Percentiles rank a stretch among this genome's conserved stretches.
These are phyloP conservation scores for Folsomia manolachei DNA, from an alignment of 2,888 invertebrate genomes.

Conservation along the genomic window DNA sequence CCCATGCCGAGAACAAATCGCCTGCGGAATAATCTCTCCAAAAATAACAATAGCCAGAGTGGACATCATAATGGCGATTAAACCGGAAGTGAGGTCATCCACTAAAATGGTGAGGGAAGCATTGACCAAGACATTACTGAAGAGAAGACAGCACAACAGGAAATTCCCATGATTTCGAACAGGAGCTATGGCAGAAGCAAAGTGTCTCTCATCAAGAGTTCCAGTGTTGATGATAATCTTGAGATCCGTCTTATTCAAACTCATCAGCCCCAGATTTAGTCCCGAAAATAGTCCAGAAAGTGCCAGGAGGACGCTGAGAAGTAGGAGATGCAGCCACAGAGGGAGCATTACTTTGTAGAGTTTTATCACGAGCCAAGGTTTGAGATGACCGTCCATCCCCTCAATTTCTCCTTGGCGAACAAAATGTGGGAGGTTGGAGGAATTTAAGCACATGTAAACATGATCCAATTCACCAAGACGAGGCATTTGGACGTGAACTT, in stretches of 20 bases:
- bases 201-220: slow-evolving; percentile 73
- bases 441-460: slow-evolving; percentile 33
- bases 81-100: slow-evolving; percentile 88
- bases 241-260: slow-evolving; percentile 89
- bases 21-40: slow-evolving; percentile 88
- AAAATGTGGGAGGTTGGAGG: not conserved
- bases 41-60: slow-evolving; percentile 82
- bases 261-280: slow-evolving; percentile 94
- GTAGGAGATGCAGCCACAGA: slow-evolving; percentile 69
- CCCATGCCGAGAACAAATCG: slow-evolving; percentile 90
- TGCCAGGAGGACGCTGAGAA: slow-evolving; percentile 64
- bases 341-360: slow-evolving; percentile 70
- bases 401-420: slow-evolving; percentile 32
- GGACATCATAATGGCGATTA: slow-evolving; percentile 74
- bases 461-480: slow-evolving; percentile 28
- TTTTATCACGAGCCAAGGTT: slow-evolving; percentile 59
- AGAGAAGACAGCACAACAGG: slow-evolving; percentile 72
- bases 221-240: slow-evolving; percentile 93
- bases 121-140: slow-evolving; percentile 91
- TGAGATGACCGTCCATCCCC: slow-evolving; percentile 13
- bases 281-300: slow-evolving; percentile 97
- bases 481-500: slow-evolving; percentile 26
- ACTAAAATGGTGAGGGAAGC: slow-evolving; percentile 94
- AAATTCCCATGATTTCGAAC: slow-evolving; percentile 88
- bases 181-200: slow-evolving; percentile 86